These are phyloP conservation scores for Odontamblyopus lacepedii DNA, from an alignment of 2,797 vertebrate species.

Conservation along the genomic window DNA sequence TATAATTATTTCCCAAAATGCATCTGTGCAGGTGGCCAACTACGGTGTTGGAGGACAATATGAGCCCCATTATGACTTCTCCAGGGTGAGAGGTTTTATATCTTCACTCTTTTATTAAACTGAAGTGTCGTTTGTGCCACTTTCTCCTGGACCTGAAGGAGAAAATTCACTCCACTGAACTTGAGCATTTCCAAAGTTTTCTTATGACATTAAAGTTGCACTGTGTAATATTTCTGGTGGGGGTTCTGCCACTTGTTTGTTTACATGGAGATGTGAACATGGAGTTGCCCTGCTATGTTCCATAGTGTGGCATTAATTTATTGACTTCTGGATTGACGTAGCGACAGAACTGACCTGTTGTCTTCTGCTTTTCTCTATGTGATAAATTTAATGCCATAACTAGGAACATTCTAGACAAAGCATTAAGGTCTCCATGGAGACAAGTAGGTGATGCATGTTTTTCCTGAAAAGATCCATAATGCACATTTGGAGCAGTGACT, in stretches of 20 bases:
- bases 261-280: background rate
- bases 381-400: background rate
- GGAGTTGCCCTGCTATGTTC: background rate
- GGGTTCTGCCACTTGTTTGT: background rate
- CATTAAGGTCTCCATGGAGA: background rate
- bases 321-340: too few relatives aligned
- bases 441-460: background rate
- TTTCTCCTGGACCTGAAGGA: background rate
- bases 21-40: constrained; percentile 88
- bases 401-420: background rate
- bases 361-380: background rate
- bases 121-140: too few relatives aligned
- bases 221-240: background rate
- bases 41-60: constrained; percentile 98
- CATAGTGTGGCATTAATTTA: background rate
- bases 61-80: constrained; percentile 98
- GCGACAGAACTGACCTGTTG: too few relatives aligned
- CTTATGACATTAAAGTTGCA: background rate
- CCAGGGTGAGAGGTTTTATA: constrained; percentile 84
- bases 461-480: background rate
- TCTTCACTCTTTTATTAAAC: too few relatives aligned
- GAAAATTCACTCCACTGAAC: too few relatives aligned
- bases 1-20: background rate
- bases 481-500: background rate
- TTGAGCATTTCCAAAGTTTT: background rate